These are phyloP conservation scores for Abrostola tripartita DNA, from an alignment of 2,888 invertebrate species.

Conservation along the genomic window DNA sequence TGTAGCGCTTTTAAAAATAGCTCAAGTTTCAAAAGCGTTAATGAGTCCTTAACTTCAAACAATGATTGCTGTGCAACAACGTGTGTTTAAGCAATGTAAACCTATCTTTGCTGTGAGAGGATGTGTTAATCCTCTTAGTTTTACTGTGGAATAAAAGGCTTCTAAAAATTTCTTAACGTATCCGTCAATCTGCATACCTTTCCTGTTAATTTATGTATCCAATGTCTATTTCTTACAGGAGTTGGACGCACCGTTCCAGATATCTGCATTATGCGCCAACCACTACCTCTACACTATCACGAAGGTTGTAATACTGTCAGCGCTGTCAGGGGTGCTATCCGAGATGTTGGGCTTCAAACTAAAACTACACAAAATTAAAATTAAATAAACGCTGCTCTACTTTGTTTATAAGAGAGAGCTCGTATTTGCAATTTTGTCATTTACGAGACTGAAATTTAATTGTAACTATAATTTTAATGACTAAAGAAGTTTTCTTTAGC, in stretches of 20 bases:
- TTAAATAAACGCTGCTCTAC: slow-evolving; percentile 87
- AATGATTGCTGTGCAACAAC: too few relatives aligned
- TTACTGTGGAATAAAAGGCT: too few relatives aligned
- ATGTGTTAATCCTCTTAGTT: too few relatives aligned
- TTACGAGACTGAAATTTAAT: slow-evolving; percentile 1
- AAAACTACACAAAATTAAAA: slow-evolving; percentile 98
- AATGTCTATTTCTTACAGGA: slow-evolving; percentile 89
- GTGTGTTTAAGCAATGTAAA: too few relatives aligned
- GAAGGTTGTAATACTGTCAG: slow-evolving; percentile 98
- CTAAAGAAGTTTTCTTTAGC: too few relatives aligned
- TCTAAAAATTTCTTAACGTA: background rate
- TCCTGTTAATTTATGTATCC: background rate
- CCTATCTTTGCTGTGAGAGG: too few relatives aligned
- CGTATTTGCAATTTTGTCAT: too few relatives aligned
- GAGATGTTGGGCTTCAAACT: slow-evolving; percentile 98
- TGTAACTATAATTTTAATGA: too few relatives aligned
- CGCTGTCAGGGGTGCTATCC: slow-evolving; percentile 98
- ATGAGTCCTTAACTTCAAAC: too few relatives aligned
- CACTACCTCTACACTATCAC: slow-evolving; percentile 98
- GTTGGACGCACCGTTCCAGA: slow-evolving; percentile 98
- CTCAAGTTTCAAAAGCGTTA: too few relatives aligned
- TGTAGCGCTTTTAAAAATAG: too few relatives aligned
- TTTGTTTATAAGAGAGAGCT: too few relatives aligned
- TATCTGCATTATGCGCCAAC: slow-evolving; percentile 98
- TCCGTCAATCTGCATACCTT: background rate